Evolutionary conservation across 2,888 invertebrate genomes (phyloP), one percentile per base, ranked within the genome.

Genomic region (Plebejus melissa): DNA sequence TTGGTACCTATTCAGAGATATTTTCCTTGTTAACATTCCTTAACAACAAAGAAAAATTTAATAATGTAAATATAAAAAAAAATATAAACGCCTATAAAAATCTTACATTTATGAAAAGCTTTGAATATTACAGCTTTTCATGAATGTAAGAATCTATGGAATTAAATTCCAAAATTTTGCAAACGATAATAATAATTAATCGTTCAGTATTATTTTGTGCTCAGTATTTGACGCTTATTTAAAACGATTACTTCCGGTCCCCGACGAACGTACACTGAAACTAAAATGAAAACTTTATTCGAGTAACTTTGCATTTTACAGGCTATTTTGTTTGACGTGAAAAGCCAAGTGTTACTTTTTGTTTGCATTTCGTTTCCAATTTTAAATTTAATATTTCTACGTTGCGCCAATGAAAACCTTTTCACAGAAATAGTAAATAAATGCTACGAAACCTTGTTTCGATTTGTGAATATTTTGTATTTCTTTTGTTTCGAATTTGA

Each of bases 311-410:
- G 46, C 11, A 32, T 50, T 72, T 72, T 72, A 50, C 72, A 46
- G 16, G 72, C 50, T 50, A 72, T 72, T 54, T 71, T 70, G 57
- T 75, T 75, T 75, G 69, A 54, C 70, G 9, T 54, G 58, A 50
- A 75, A 75, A 70, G 57, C 54, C 28, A 75, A 75, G 57, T 58
- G 70, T 57, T 69, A 65, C 32, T 32, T 65, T 65, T 65, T 65
- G 65, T 65, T 36, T 65, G 36, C 32, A 32, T 65, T 65, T 65
- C 32, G 65, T 65, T 13, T 75, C 57, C 75, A 70, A 75, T 75
- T 75, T 41, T 46, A 71, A 28, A 71, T 22, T 50, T 50, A 46
- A 46, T 46, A 22, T 54, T 72, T 72, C 32, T 72, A 28, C 65
- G 28, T 65, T 32, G 65, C 11, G 32, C 65, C 65, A 65, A 32